These are phyloP conservation scores for Pollenia griseotomentosa DNA, from an alignment of 2,888 invertebrate species.

Conservation along the genomic window DNA sequence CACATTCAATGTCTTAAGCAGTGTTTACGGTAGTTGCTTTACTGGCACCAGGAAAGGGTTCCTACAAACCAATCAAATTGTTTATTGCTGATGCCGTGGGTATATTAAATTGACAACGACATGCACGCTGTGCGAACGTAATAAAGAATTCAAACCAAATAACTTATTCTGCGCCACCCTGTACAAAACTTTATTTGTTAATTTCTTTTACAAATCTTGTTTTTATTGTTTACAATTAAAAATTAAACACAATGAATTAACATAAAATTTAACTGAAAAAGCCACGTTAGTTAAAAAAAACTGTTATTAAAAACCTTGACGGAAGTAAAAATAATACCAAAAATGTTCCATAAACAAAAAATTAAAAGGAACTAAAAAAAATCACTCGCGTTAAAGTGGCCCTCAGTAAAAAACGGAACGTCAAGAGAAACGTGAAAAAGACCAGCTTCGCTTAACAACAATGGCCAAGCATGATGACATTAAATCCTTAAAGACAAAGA, in stretches of 20 bases:
- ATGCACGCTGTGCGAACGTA: too few relatives aligned
- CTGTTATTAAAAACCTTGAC: constrained; percentile 60
- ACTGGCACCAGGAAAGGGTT: too few relatives aligned
- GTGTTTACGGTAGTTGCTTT: too few relatives aligned
- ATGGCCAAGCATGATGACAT: constrained; percentile 49
- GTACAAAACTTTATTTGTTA: background rate
- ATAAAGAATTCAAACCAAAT: too few relatives aligned
- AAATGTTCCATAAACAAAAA: background rate
- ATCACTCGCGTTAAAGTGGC: constrained; percentile 48
- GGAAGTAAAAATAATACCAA: background rate
- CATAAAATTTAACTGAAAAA: background rate
- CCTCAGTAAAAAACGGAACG: constrained; percentile 19
- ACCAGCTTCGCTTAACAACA: constrained; percentile 30
- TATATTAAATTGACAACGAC: too few relatives aligned
- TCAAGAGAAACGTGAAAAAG: background rate
- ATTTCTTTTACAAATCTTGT: background rate
- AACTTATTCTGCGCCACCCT: too few relatives aligned
- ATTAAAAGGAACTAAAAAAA: constrained; percentile 28
- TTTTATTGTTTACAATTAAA: constrained; percentile 57
- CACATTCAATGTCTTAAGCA: too few relatives aligned
- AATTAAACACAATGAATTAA: constrained; percentile 21
- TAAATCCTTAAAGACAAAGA: constrained; percentile 54
- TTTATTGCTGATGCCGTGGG: too few relatives aligned
- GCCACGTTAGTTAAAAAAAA: constrained; percentile 40
- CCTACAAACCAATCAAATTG: too few relatives aligned